A percentile compares a stretch with the other conserved stretches of the same genome.
phyloP scores from a whole-genome alignment of 2,888 invertebrate genomes.

The Morpho helenor region DNA sequence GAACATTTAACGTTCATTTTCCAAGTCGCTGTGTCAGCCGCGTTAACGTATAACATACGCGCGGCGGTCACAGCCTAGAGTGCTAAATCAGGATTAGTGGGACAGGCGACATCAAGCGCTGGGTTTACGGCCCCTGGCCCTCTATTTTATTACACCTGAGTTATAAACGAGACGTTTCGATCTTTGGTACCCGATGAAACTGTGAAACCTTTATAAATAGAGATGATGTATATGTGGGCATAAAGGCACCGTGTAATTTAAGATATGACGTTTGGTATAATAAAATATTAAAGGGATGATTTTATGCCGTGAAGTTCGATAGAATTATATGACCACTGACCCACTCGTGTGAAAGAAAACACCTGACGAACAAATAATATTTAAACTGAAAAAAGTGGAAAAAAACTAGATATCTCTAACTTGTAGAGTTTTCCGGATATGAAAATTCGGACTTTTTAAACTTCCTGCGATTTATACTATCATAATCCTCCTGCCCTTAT shows the following conservation, averaged over 20 bases:
- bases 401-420: not conserved
- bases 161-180: conserved; percentile 17
- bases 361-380: not conserved
- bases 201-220: conserved; percentile 15
- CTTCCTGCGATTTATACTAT: too few relatives aligned
- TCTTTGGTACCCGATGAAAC: conserved; percentile 13
- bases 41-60: conserved; percentile 61
- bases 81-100: conserved; percentile 75
- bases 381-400: not conserved
- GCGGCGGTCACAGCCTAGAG: conserved; percentile 46
- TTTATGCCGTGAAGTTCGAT: too few relatives aligned
- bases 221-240: conserved; percentile 11
- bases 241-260: conserved; percentile 12
- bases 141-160: conserved; percentile 54
- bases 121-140: conserved; percentile 60
- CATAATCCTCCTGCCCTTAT: too few relatives aligned
- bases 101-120: conserved; percentile 61
- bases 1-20: too few relatives aligned
- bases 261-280: conserved; percentile 3
- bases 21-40: conserved; percentile 38
- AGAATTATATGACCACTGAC: too few relatives aligned
- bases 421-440: too few relatives aligned
- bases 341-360: too few relatives aligned
- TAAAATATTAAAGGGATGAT: not conserved
- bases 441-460: too few relatives aligned